phyloP scores from a whole-genome alignment of 2,888 invertebrate genomes.

The Cheilosia variabilis region DNA sequence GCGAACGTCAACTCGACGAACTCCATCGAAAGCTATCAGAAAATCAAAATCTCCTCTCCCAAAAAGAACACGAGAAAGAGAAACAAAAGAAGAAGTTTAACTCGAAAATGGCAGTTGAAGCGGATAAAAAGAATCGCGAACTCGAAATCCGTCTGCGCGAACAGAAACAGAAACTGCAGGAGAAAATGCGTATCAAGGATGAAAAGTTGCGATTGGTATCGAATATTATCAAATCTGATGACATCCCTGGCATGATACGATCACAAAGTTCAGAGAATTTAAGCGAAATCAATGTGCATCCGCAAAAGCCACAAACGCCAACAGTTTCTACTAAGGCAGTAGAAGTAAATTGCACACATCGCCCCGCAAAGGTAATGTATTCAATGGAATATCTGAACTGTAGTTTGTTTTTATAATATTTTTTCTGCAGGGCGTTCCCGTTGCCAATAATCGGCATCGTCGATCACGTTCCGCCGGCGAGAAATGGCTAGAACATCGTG shows the following conservation, averaged over 20 bases:
- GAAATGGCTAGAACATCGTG: conserved; percentile 95
- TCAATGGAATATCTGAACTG: background rate
- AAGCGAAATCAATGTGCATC: conserved; percentile 33
- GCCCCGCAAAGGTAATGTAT: conserved; percentile 32
- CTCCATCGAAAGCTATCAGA: conserved; percentile 87
- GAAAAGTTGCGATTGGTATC: conserved; percentile 86
- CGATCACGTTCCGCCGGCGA: conserved; percentile 92
- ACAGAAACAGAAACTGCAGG: conserved; percentile 85
- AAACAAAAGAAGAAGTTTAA: conserved; percentile 87
- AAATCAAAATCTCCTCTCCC: conserved; percentile 87
- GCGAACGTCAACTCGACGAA: conserved; percentile 87
- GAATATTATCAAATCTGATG: conserved; percentile 85
- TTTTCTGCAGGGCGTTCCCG: conserved; percentile 86
- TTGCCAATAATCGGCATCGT: conserved; percentile 89
- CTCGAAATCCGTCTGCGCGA: conserved; percentile 86
- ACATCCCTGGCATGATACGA: conserved; percentile 79
- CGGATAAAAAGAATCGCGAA: conserved; percentile 90
- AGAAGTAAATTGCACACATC: conserved; percentile 50
- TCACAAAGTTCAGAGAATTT: conserved; percentile 81
- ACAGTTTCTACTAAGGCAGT: conserved; percentile 37
- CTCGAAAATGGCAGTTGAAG: conserved; percentile 88
- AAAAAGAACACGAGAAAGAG: conserved; percentile 87
- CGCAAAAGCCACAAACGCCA: conserved; percentile 11
- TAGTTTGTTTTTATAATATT: background rate
- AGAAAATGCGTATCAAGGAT: conserved; percentile 86